These are phyloP conservation scores for Lycaon pictus DNA, from an alignment of 2,113 vertebrate genomes.

Conservation along the genomic window DNA sequence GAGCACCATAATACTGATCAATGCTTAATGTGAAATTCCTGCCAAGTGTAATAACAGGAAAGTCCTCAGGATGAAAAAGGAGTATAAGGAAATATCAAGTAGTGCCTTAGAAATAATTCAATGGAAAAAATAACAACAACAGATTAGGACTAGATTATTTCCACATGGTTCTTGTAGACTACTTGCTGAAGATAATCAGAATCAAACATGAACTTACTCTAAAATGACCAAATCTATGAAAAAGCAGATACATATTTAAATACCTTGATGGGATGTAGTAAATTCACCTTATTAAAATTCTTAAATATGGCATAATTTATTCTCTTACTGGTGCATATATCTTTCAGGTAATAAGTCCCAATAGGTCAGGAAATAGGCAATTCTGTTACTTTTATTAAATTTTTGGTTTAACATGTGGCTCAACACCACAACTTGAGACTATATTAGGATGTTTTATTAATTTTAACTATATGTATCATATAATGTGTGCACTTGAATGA, in stretches of 20 bases:
- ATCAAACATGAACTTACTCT: neutral
- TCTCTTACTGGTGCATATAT: neutral
- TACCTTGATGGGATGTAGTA: neutral
- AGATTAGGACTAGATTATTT: neutral
- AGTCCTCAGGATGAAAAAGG: constrained; percentile 22
- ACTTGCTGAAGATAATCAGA: constrained; percentile 22
- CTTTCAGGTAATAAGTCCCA: neutral
- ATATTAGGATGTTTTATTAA: neutral
- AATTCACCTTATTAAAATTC: neutral
- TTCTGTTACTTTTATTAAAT: neutral
- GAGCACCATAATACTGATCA: neutral
- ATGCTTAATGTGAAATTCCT: constrained; percentile 9
- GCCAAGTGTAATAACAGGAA: neutral
- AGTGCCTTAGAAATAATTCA: neutral
- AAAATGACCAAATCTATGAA: neutral
- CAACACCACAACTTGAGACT: neutral
- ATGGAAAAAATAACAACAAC: neutral
- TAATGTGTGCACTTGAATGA: neutral
- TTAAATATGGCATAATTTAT: neutral
- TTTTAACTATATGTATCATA: neutral
- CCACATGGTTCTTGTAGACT: neutral
- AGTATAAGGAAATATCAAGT: neutral
- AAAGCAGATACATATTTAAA: neutral
- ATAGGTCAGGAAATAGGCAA: neutral
- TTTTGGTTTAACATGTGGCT: neutral